Base-by-base conservation (phyloP, 2,113 vertebrate genomes). In the Corynorhinus townsendii region DNA sequence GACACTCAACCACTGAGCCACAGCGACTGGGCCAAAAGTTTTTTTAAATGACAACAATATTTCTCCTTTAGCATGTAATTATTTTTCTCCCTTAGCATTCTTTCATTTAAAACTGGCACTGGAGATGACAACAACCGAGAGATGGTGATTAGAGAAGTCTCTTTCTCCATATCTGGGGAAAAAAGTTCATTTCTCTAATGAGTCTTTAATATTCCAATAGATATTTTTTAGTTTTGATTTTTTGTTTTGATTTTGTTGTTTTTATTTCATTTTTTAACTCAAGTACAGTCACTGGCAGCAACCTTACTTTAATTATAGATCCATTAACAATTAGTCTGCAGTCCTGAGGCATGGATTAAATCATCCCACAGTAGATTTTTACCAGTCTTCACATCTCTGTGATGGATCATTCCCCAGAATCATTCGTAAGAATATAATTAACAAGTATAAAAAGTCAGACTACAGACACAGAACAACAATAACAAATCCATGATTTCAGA, bases 351-450 rank as follows among this genome's bases (percentile, higher is more conserved):
- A 83, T 26, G 62, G 52, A 43, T 47, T 83, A 73, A 92, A 92
- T 56, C 45, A 82, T 33, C 62, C 64, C 20, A 54, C n/a, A 76
- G 62, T 17, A 75, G 22, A 80, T 72, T 91, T 91, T 68, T 35
- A 59, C 38, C 69, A 95, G 24, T 54, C 19, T 56, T 91, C 76
- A 68, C 38, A 85, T 77, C 30, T 95, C 73, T 54, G 20, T 71
- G 77, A 93, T 30, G 5, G 28, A 76, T 86, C 30, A 62, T 35
- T 89, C 90, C 33, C 54, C 84, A 86, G 40, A 93, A 75, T 28
- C 69, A 93, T 45, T 91, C 80, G 76, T 77, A 89, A 91, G 19
- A 92, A 54, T 86, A 16, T 81, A 89, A 93, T 93, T 95, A 87
- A 49, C 62, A 95, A 89, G 54, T 28, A 91, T 52, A 40, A 92